Evolutionary conservation across 2,113 vertebrate species (phyloP).

Genomic region (Centropus unirufus): DNA sequence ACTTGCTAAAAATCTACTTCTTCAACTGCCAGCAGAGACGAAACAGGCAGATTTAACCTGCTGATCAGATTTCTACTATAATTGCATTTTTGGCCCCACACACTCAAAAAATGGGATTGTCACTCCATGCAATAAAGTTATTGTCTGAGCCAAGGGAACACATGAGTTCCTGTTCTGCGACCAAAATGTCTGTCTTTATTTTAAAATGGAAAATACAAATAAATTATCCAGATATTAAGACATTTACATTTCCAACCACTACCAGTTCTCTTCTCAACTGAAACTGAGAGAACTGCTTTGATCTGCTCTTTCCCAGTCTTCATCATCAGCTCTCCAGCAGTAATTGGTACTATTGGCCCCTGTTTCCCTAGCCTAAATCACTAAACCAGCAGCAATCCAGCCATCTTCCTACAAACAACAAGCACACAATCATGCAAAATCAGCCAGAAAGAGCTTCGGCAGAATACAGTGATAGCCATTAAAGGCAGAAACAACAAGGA

Average conservation of each 20-base stretch:
- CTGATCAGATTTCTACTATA: background rate
- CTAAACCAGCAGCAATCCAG: background rate
- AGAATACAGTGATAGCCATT: background rate
- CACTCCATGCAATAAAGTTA: fast-evolving
- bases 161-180: background rate
- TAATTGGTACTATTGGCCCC: background rate
- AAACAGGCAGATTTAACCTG: background rate
- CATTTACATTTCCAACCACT: background rate
- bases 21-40: background rate
- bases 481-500: background rate
- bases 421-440: background rate
- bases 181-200: background rate
- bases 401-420: background rate
- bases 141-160: background rate
- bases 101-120: background rate
- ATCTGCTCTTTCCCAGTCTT: background rate
- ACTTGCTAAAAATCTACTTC: background rate
- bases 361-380: background rate
- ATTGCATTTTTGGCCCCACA: background rate
- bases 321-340: background rate
- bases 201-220: background rate
- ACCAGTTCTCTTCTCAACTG: background rate
- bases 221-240: background rate
- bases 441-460: background rate
- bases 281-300: background rate